Percentiles rank a stretch among this genome's conserved stretches.
phyloP scores from a whole-genome alignment of 2,797 vertebrate species.

The Vireo griseus region DNA sequence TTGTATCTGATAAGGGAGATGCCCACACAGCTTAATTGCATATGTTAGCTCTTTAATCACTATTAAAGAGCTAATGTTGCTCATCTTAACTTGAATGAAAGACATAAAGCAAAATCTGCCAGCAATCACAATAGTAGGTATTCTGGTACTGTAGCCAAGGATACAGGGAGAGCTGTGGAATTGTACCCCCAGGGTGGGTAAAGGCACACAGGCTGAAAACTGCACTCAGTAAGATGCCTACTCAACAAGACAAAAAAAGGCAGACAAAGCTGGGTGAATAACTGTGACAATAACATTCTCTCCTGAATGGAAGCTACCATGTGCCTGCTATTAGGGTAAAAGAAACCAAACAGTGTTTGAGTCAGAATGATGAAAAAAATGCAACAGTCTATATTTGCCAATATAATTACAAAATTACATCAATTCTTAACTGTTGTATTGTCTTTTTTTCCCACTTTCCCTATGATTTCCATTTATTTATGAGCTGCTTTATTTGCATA shows the following conservation, averaged over 20 bases:
- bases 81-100: background rate
- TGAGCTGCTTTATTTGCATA: background rate
- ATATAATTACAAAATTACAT: background rate
- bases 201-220: background rate
- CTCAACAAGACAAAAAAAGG: background rate
- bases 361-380: background rate
- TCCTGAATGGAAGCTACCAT: background rate
- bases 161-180: background rate
- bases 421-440: background rate
- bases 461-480: background rate
- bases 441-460: background rate
- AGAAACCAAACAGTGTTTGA: background rate
- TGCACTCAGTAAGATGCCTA: background rate
- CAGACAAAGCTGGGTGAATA: background rate
- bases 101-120: background rate
- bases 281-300: background rate
- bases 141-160: background rate
- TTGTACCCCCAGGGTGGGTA: background rate
- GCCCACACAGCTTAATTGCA: background rate
- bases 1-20: background rate
- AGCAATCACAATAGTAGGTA: background rate
- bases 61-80: background rate
- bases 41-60: background rate
- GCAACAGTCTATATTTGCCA: background rate
- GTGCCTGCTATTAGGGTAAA: background rate